Conservation (phyloP, 2,797 vertebrate species). For the Stomatorhinus walkeri region DNA sequence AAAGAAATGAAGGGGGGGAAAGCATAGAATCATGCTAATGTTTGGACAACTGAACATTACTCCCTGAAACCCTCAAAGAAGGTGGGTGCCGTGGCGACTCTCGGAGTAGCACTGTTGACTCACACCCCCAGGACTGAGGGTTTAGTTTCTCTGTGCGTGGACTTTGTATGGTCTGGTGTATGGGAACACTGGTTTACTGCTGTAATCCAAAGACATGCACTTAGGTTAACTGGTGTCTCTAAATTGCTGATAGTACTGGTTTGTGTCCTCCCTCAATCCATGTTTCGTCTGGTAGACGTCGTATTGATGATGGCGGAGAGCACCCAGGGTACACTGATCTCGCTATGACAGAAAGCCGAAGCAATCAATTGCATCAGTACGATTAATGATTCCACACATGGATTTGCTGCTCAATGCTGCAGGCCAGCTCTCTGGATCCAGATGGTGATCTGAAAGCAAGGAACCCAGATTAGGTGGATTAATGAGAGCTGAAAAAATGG, state of each 20-base stretch:
- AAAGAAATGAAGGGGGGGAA: background rate
- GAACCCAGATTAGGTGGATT: background rate
- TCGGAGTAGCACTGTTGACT: background rate
- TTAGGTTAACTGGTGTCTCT: background rate
- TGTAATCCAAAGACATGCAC: background rate
- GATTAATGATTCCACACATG: background rate
- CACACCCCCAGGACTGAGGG: background rate
- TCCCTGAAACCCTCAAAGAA: background rate
- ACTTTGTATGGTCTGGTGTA: background rate
- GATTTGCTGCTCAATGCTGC: background rate
- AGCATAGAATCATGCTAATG: background rate
- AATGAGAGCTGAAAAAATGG: background rate
- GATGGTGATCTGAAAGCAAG: background rate
- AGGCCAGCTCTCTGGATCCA: background rate
- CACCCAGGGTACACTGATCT: background rate
- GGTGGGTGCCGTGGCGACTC: background rate
- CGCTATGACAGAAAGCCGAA: background rate
- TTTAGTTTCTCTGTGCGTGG: background rate
- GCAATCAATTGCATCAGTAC: background rate
- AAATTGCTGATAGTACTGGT: background rate
- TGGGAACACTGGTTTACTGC: background rate
- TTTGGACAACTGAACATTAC: background rate
- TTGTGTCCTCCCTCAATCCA: background rate
- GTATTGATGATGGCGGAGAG: background rate
- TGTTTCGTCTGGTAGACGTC: background rate